Evolutionary conservation across 1,140 invertebrate species (phyloP).

Genomic region (Philaenus spumarius): DNA sequence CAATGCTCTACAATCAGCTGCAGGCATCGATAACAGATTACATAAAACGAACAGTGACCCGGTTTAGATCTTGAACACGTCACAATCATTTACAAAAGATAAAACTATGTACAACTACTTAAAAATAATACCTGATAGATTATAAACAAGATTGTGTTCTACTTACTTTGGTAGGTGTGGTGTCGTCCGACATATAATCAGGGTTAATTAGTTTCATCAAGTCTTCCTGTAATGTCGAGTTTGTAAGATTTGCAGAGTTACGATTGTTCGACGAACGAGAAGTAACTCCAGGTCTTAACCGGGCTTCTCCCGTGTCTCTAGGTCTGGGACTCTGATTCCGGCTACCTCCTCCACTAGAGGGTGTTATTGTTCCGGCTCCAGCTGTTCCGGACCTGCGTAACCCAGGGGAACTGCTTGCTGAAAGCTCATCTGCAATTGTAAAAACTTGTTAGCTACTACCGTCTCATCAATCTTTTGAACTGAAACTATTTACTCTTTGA

Average conservation of each 20-base stretch:
- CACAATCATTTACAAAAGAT: not conserved
- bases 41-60: not conserved
- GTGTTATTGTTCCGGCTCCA: constrained; percentile 33
- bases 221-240: constrained; percentile 76
- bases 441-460: too few relatives aligned
- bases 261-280: constrained; percentile 39
- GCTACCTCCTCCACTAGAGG: constrained; percentile 44
- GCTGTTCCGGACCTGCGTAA: constrained; percentile 35
- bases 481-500: constrained; percentile 1
- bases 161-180: constrained; percentile 15
- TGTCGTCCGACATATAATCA: constrained; percentile 55
- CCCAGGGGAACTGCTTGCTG: constrained; percentile 48
- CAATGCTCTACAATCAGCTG: not conserved
- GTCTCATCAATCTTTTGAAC: too few relatives aligned
- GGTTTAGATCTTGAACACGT: not conserved
- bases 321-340: constrained; percentile 55
- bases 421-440: constrained; percentile 51
- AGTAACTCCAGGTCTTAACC: constrained; percentile 43
- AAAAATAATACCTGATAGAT: too few relatives aligned
- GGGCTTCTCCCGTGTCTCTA: constrained; percentile 43
- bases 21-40: not conserved
- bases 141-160: not conserved
- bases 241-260: constrained; percentile 55
- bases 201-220: constrained; percentile 83
- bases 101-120: not conserved